phyloP scores from a whole-genome alignment of 2,888 invertebrate species.

The Ochlodes sylvanus region DNA sequence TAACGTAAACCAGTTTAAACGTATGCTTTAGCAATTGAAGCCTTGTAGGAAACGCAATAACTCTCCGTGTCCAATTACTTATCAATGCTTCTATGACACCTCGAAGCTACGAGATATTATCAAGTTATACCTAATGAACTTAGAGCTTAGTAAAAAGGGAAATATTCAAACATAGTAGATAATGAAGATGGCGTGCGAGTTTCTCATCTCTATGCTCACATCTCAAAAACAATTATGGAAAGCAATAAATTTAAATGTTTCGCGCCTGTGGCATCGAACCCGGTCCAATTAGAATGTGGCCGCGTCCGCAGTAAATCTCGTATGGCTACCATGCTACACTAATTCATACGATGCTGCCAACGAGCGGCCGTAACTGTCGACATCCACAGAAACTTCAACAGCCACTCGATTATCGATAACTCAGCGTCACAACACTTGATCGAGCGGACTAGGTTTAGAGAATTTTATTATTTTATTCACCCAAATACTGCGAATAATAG shows the following conservation, averaged over 20 bases:
- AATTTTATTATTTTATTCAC: conserved; percentile 17
- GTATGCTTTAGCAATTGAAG: conserved; percentile 9
- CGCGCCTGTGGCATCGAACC: conserved; percentile 77
- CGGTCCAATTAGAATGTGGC: conserved; percentile 78
- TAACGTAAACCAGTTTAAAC: conserved; percentile 20
- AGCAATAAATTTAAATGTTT: conserved; percentile 78
- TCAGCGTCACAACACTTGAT: conserved; percentile 55
- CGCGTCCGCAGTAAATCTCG: conserved; percentile 79
- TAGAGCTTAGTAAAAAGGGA: conserved; percentile 10
- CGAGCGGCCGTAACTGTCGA: conserved; percentile 70
- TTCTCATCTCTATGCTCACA: conserved; percentile 54
- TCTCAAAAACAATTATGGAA: conserved; percentile 80
- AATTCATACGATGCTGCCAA: conserved; percentile 78
- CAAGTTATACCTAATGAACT: conserved; percentile 14
- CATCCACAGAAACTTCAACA: conserved; percentile 71
- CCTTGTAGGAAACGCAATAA: conserved; percentile 10
- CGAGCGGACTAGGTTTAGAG: not conserved
- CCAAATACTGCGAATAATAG: conserved; percentile 28
- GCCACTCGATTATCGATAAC: conserved; percentile 71
- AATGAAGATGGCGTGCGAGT: conserved; percentile 44
- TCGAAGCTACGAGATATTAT: conserved; percentile 19
- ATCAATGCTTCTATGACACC: conserved; percentile 6
- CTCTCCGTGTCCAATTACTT: conserved; percentile 14
- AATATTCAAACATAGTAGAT: conserved; percentile 25
- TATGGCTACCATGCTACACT: conserved; percentile 81